Conservation (phyloP, 2,888 invertebrate species). For the Thera obeliscata region DNA sequence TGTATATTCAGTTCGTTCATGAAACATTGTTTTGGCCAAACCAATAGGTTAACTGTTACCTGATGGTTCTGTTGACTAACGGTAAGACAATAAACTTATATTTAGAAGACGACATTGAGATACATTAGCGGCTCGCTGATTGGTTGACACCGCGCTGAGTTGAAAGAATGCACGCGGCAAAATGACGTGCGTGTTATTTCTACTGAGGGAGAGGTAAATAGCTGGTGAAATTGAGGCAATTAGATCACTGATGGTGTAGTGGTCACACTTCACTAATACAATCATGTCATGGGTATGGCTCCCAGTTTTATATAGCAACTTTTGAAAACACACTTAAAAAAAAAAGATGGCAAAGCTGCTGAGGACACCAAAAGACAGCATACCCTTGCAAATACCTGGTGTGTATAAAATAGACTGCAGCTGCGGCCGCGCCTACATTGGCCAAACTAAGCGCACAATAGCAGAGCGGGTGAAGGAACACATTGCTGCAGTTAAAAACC, state of each 20-base stretch:
- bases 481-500: too few relatives aligned
- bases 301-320: too few relatives aligned
- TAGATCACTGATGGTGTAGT: background rate
- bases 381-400: too few relatives aligned
- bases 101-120: constrained; percentile 26
- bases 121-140: constrained; percentile 30
- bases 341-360: too few relatives aligned
- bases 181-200: constrained; percentile 9
- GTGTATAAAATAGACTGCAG: too few relatives aligned
- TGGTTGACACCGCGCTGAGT: constrained; percentile 12
- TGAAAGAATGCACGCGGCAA: constrained; percentile 18
- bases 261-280: too few relatives aligned
- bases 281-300: too few relatives aligned
- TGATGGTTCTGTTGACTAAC: constrained; percentile 18
- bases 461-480: too few relatives aligned
- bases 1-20: background rate
- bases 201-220: constrained; percentile 3
- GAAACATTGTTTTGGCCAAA: constrained; percentile 2
- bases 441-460: too few relatives aligned
- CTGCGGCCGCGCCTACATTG: too few relatives aligned
- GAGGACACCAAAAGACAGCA: too few relatives aligned
- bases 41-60: constrained; percentile 9
- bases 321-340: too few relatives aligned
- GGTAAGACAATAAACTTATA: constrained; percentile 22
- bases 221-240: constrained; percentile 2